phyloP scores from a whole-genome alignment of 1,140 invertebrate genomes.

The Drosophila persimilis region DNA sequence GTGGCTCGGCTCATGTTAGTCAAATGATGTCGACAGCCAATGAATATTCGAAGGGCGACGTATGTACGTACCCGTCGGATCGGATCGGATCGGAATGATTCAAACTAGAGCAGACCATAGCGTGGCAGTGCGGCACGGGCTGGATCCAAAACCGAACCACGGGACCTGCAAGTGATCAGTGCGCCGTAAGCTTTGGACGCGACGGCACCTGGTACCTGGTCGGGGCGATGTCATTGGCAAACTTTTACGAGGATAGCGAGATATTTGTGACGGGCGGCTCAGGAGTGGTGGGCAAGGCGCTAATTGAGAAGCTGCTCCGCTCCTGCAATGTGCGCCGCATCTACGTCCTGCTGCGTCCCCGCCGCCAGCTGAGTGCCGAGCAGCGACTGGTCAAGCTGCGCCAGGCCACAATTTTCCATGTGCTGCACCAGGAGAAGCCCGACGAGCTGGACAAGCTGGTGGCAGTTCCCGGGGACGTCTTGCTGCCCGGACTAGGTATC shows the following conservation, averaged over 20 bases:
- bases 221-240: slow-evolving; percentile 51
- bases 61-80: too few relatives aligned
- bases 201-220: background rate
- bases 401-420: slow-evolving; percentile 85
- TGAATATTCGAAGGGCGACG: slow-evolving; percentile 29
- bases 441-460: slow-evolving; percentile 71
- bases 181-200: background rate
- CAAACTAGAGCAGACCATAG: too few relatives aligned
- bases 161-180: background rate
- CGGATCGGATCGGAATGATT: too few relatives aligned
- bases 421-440: slow-evolving; percentile 40
- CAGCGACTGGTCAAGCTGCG: slow-evolving; percentile 55
- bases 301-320: slow-evolving; percentile 89
- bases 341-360: slow-evolving; percentile 87
- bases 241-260: slow-evolving; percentile 85
- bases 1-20: slow-evolving; percentile 34
- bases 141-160: slow-evolving; percentile 5
- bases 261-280: slow-evolving; percentile 90
- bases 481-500: slow-evolving; percentile 53
- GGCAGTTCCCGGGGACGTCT: slow-evolving; percentile 82
- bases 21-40: slow-evolving; percentile 19
- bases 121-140: too few relatives aligned
- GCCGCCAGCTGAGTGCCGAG: slow-evolving; percentile 71
- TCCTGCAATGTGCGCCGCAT: slow-evolving; percentile 87
- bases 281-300: slow-evolving; percentile 88